Evolutionary conservation across 2,113 vertebrate genomes (phyloP).

Genomic region (Apus apus): DNA sequence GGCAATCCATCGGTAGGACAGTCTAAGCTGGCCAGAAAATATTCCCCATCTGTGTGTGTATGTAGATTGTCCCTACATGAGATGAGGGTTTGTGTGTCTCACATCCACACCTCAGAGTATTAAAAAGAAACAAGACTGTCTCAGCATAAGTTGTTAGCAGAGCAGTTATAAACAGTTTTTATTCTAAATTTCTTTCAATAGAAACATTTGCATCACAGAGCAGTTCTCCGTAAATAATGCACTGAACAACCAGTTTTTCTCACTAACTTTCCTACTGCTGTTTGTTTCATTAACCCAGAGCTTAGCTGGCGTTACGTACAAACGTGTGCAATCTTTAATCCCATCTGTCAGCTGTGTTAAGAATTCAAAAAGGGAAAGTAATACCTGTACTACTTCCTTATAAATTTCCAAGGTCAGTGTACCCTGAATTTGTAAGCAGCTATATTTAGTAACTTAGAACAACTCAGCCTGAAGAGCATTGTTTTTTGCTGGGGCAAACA

Average conservation of each 20-base stretch:
- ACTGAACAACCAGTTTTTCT: constrained; percentile 2
- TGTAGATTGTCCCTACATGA: rapidly evolving
- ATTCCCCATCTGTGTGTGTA: not conserved
- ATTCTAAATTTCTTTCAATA: not conserved
- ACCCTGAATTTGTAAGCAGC: not conserved
- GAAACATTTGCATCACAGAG: not conserved
- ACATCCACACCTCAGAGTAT: not conserved
- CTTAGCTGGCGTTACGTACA: not conserved
- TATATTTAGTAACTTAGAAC: not conserved
- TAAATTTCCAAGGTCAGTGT: constrained; percentile 19
- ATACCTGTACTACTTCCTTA: not conserved
- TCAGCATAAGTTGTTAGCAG: not conserved
- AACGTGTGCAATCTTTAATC: not conserved
- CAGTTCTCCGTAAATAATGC: not conserved
- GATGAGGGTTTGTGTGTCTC: not conserved
- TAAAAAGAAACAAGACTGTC: not conserved
- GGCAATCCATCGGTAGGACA: not conserved
- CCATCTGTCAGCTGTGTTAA: not conserved
- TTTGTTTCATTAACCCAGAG: constrained; percentile 24
- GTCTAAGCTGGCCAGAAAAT: not conserved
- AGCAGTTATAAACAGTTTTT: not conserved
- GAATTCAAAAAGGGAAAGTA: not conserved
- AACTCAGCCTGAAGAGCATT: not conserved
- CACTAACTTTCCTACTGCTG: constrained; percentile 4
- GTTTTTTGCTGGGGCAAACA: not conserved